Base-by-base conservation (phyloP, 1,140 invertebrate genomes). In the Himalopsyche phryganea region DNA sequence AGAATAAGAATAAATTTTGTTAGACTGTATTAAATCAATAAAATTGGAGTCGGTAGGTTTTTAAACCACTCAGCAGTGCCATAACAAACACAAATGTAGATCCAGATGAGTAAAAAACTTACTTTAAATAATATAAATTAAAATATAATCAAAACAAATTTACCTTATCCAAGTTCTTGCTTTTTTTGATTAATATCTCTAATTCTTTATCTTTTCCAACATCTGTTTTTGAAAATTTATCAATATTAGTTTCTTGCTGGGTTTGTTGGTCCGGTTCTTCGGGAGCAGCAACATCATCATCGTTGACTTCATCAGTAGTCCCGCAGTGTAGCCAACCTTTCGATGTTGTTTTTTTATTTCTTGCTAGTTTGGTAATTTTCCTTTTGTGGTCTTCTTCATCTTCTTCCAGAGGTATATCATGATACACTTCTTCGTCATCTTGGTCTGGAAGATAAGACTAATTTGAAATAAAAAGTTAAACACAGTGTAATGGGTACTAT, bases 391-490 rank as follows among this genome's bases (percentile, higher is more conserved):
- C 60, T 48, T 73, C 70, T 10, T 73, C 67, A 52, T 75, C 67
- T 5, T 75, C 70, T n/a, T 77, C 76, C 7, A 76, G 67, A 50
- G 72, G 72, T 1, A 76, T 67, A 65, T 81, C 80, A 32, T 80
- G 68, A 60, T 82, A 81, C 0, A 70, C 64, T 66, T 82, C 81
- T 60, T 82, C 80, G 18, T 76, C 77, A 46, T 81, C 80, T 47
- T 81, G 79, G 50, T 81, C 80, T 70, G 59, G 32, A 65, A 61
- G 18, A 45, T 2, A 45, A 17, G 5, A 45, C 2, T 19, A 45
- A 45, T 40, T 40, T 40, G 9, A 13, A 40, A 40, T 40, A 40
- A 35, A 6, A 35, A 35, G 6, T n/a, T 35, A n/a, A 35, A 35
- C 6, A 35, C 33, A 35, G n/a, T 7, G 33, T n/a, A 6, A n/a